Evolutionary conservation across 2,888 invertebrate genomes (phyloP).

Genomic region (Cryptus armator): DNA sequence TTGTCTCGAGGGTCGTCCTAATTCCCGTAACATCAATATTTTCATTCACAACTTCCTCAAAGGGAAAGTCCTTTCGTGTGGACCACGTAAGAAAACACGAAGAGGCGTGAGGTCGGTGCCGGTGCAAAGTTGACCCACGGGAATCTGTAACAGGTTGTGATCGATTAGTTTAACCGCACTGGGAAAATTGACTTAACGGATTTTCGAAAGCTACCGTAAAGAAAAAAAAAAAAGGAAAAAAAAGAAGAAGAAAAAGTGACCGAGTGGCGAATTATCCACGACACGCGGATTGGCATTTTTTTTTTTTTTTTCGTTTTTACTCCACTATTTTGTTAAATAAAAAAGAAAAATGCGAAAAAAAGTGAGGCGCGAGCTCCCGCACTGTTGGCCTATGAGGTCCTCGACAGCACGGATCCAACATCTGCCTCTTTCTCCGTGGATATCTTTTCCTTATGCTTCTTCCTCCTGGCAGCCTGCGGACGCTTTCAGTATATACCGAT

Average conservation of each 20-base stretch:
- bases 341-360: conserved; percentile 41
- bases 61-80: conserved; percentile 68
- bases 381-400: conserved; percentile 76
- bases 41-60: conserved; percentile 78
- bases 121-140: conserved; percentile 47
- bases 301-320: conserved; percentile 48
- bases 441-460: conserved; percentile 70
- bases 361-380: conserved; percentile 64
- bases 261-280: not conserved
- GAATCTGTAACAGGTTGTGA: conserved; percentile 57
- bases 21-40: conserved; percentile 76
- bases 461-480: conserved; percentile 66
- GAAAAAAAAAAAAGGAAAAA: not conserved
- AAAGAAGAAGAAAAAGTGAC: not conserved
- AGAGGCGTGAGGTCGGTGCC: conserved; percentile 69
- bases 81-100: conserved; percentile 78
- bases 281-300: not conserved
- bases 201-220: not conserved
- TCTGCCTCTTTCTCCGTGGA: conserved; percentile 75
- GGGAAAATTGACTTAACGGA: not conserved
- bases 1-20: conserved; percentile 59
- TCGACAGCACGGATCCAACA: conserved; percentile 80
- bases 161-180: conserved; percentile 48
- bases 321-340: conserved; percentile 40
- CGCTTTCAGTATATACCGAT: conserved; percentile 40